Conservation (phyloP, 23 tunicate genomes). For the Phallusia fumigata region DNA sequence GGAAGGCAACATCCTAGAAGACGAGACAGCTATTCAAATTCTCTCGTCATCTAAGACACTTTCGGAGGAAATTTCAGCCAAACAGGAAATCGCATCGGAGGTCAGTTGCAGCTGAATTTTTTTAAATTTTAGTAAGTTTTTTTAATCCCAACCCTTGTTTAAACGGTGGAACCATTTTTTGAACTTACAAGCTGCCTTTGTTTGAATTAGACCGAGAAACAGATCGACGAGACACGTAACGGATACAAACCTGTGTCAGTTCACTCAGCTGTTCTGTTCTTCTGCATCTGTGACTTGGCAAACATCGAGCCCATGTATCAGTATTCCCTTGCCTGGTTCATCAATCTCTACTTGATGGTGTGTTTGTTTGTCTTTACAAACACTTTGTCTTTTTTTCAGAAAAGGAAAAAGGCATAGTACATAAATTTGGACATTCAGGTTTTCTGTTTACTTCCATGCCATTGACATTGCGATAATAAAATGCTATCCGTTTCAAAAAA, state of each 20-base stretch:
- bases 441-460: too few species aligned
- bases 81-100: slow-evolving; percentile 85
- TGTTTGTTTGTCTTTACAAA: too few species aligned
- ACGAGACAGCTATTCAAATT: slow-evolving; percentile 91
- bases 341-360: slow-evolving; percentile 81
- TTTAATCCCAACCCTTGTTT: too few species aligned
- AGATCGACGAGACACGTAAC: slow-evolving; percentile 89
- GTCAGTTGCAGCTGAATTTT: slow-evolving; percentile 10
- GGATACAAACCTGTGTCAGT: slow-evolving; percentile 92
- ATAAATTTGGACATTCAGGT: too few species aligned
- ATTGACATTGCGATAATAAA: too few species aligned
- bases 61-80: slow-evolving; percentile 95
- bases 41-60: slow-evolving; percentile 84
- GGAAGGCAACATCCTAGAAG: slow-evolving; percentile 96
- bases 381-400: too few species aligned
- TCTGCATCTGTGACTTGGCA: slow-evolving; percentile 94
- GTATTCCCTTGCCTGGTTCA: slow-evolving; percentile 90
- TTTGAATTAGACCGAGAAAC: slow-evolving; percentile 58
- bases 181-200: too few species aligned
- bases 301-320: slow-evolving; percentile 98
- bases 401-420: too few species aligned
- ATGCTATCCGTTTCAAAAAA: too few species aligned
- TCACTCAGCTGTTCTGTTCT: slow-evolving; percentile 94
- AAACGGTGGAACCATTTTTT: too few species aligned
- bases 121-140: too few species aligned